A percentile compares a stretch with the other conserved stretches of the same genome.
These are phyloP conservation scores for Ophion ellenae DNA, from an alignment of 2,888 invertebrate genomes.

Conservation along the genomic window DNA sequence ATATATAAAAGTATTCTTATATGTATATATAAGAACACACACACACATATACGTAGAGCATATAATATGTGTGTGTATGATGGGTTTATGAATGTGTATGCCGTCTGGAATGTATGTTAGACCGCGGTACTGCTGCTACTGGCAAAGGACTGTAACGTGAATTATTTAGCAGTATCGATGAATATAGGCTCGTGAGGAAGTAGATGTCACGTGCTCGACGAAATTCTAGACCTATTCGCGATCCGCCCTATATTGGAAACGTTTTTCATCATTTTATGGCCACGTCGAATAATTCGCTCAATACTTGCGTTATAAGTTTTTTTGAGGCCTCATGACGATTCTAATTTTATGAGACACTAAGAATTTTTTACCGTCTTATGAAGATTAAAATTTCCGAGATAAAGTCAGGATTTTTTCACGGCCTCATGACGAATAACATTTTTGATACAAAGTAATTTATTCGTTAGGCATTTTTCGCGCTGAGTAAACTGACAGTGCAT, in stretches of 20 bases:
- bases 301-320: too few relatives aligned
- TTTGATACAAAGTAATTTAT: too few relatives aligned
- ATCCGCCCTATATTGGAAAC: background rate
- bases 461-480: too few relatives aligned
- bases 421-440: too few relatives aligned
- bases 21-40: too few relatives aligned
- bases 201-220: slow-evolving; percentile 21
- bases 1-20: too few relatives aligned
- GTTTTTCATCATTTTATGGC: background rate
- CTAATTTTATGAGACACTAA: too few relatives aligned
- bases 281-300: background rate
- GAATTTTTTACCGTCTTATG: too few relatives aligned
- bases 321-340: too few relatives aligned
- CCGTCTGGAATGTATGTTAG: slow-evolving; percentile 16
- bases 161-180: slow-evolving; percentile 62
- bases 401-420: too few relatives aligned
- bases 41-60: background rate
- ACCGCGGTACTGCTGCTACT: slow-evolving; percentile 11
- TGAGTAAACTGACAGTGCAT: too few relatives aligned
- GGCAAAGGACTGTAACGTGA: slow-evolving; percentile 44
- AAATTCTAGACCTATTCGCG: slow-evolving; percentile 22
- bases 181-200: slow-evolving; percentile 33
- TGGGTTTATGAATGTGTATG: slow-evolving; percentile 8
- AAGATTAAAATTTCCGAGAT: too few relatives aligned
- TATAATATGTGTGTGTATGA: background rate